A percentile compares a stretch with the other conserved stretches of the same genome.
Conservation (phyloP, 2,113 vertebrate genomes). For the Zonotrichia leucophrys region DNA sequence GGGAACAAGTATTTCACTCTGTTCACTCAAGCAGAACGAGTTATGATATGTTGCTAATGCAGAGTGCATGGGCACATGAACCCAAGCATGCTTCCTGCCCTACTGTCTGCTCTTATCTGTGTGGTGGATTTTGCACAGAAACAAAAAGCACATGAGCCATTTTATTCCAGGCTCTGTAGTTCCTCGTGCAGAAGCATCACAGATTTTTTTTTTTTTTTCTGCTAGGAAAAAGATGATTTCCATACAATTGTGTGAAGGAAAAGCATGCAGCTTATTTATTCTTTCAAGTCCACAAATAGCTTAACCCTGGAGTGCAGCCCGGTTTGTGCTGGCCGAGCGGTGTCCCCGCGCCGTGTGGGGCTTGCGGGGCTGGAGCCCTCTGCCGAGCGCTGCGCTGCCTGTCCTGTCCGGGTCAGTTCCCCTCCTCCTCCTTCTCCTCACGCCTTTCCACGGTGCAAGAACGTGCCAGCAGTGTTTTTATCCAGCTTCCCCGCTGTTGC, state of each 20-base stretch:
- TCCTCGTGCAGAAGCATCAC: background rate
- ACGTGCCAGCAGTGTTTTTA: fast-evolving
- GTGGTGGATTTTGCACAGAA: background rate
- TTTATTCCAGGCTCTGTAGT: conserved; percentile 2
- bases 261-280: background rate
- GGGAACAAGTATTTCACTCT: background rate
- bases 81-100: background rate
- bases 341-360: background rate
- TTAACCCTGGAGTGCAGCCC: background rate
- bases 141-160: background rate
- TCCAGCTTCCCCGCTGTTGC: background rate
- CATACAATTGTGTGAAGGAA: background rate
- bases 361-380: background rate
- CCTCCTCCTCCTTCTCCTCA: no score
- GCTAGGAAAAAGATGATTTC: background rate
- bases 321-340: background rate
- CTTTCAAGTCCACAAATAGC: background rate
- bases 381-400: background rate
- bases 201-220: background rate
- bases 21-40: background rate
- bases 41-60: background rate
- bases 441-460: background rate
- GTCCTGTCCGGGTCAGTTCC: background rate
- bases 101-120: background rate
- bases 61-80: background rate